Conservation (phyloP, 2,113 vertebrate genomes). For the Capreolus pygargus region DNA sequence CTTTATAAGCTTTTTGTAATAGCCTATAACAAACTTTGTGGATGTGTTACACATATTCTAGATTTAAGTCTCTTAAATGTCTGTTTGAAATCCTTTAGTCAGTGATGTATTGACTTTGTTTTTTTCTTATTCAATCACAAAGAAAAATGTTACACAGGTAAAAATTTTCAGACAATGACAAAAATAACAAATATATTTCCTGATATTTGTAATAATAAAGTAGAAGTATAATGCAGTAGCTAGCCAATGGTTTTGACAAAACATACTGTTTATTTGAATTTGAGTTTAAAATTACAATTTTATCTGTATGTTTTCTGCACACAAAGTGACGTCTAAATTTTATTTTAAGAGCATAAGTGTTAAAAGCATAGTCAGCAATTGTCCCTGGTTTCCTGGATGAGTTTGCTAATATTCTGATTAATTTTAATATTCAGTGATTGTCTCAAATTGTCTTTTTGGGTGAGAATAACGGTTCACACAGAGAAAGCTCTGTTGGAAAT, state of each 20-base stretch:
- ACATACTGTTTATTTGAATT: not conserved
- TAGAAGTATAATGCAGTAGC: not conserved
- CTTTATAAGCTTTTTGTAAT: not conserved
- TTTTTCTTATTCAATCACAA: not conserved
- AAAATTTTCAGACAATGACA: not conserved
- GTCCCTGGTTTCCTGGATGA: conserved; percentile 7
- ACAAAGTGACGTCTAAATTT: not conserved
- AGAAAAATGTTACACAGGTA: not conserved
- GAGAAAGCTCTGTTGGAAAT: conserved; percentile 41
- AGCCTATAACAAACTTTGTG: not conserved
- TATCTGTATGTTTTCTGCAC: conserved; percentile 33
- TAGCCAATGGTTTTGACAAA: not conserved
- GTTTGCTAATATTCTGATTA: conserved; percentile 47
- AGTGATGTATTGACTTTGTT: not conserved
- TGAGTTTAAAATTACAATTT: not conserved
- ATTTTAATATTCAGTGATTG: conserved; percentile 53
- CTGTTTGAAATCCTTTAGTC: not conserved
- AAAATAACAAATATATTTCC: not conserved
- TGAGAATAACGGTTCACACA: conserved; percentile 23
- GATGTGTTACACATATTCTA: not conserved
- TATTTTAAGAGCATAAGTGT: conserved; percentile 19
- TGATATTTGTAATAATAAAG: not conserved
- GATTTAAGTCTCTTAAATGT: not conserved
- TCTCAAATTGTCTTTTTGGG: conserved; percentile 53
- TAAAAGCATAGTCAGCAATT: conserved; percentile 26